Base-by-base conservation (phyloP, 2,113 vertebrate genomes). In the Pachypanchax playfairii region DNA sequence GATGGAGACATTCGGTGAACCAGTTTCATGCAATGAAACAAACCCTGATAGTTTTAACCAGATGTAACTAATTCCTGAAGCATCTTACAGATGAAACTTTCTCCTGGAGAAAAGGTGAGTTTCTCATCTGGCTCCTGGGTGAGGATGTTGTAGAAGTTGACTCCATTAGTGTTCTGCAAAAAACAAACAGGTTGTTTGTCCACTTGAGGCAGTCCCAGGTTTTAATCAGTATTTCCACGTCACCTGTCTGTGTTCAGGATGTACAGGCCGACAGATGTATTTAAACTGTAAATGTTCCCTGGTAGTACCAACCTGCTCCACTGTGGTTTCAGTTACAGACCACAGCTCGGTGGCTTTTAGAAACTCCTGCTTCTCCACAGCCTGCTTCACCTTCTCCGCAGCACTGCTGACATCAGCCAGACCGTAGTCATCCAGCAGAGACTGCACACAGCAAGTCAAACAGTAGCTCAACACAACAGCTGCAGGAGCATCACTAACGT, bases 101-200 rank as follows among this genome's bases (percentile, higher is more conserved):
- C 39, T 31, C 67, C 70, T 14, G 52, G 46, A 9, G 49, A 43
- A 0, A 44, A 54, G n/a, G 1, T 1, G 2, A 7, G 41, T 18
- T 51, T 62, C 1, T 90, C 86, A 4, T 87, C 85, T 0, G 83
- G 24, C 0, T 84, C 82, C 70, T 92, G 92, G 29, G 90, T 93
- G 75, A 98, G 90, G 84, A 99, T 98, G 89, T 99, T 99, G 82
- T 99, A 98, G 76, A 99, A 99, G 83, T 98, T 98, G 42, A 99
- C 97, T 2, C 94, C 92, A 12, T 98, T 94, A 18, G 96, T 95
- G 85, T 96, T 94, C 97, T 98, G 89, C 61, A 83, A 90, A n/a
- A 49, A 51, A 80, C 31, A 6, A 15, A 3, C 14, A 20, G 21
- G 21, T 24, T n/a, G 14, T 18, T 44, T 44, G 29, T 12, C 4